phyloP scores from a whole-genome alignment of 2,113 vertebrate genomes.

The Ivindomyrus marchei region DNA sequence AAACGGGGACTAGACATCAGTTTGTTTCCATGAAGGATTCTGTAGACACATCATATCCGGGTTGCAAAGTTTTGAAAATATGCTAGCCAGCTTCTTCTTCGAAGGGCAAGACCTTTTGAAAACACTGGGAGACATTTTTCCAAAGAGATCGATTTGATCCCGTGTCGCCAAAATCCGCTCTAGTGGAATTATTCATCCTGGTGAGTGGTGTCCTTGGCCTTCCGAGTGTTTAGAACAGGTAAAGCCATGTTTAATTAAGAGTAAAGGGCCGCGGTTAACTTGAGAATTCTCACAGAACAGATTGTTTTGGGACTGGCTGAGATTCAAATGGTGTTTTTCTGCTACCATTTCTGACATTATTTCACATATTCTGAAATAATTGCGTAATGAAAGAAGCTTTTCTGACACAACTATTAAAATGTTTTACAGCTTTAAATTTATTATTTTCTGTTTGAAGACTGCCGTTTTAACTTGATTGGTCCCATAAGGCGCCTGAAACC shows the following conservation, averaged over 20 bases:
- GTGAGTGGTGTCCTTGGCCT: background rate
- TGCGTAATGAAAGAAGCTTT: constrained; percentile 37
- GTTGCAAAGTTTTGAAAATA: background rate
- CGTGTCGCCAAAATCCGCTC: background rate
- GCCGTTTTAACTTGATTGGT: background rate
- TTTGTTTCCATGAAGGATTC: background rate
- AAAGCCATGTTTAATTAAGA: constrained; percentile 57
- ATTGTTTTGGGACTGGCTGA: background rate
- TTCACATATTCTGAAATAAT: constrained; percentile 34
- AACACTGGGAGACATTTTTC: background rate
- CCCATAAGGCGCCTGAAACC: background rate
- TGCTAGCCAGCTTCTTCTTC: background rate
- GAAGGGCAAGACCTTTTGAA: background rate
- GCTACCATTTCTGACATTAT: background rate
- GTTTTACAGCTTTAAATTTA: background rate
- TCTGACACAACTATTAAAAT: background rate
- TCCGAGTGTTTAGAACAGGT: constrained; percentile 28
- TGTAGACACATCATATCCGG: background rate
- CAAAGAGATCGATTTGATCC: background rate
- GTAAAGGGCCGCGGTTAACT: constrained; percentile 55
- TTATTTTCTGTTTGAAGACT: background rate
- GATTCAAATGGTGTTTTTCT: background rate
- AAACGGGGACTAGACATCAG: background rate
- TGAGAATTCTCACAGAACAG: constrained; percentile 34
- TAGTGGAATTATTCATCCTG: background rate